Base-by-base conservation (phyloP, 2,113 vertebrate genomes). In the Lagopus leucura region DNA sequence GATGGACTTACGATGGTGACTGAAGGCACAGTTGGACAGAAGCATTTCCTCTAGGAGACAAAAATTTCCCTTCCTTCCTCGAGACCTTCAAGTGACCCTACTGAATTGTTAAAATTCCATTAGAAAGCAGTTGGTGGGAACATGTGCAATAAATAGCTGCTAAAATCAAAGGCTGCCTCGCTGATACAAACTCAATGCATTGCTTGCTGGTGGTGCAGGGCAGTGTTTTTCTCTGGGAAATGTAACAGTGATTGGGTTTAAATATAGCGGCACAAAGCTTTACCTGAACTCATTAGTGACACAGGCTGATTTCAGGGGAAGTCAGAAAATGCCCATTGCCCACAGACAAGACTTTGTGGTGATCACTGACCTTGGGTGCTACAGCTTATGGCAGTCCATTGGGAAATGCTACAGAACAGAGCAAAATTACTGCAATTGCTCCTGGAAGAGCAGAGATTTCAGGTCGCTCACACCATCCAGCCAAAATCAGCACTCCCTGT, bases 91-190 rank as follows among this genome's bases (percentile, higher is more conserved):
- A 92, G 28, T 1, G 42, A 96, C 88, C 82, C 40, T 66, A 63
- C 36, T 72, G 89, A 94, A 96, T 75, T 94, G 88, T 86, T 94
- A 88, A 95, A 94, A 88, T 90, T 88, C 92, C 82, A 91, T 95
- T 92, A 92, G 86, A 65, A 91, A 88, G 82, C 64, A 21, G 89
- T 63, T 95, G 90, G 77, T 86, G 93, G 92, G 73, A 91, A 94
- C 63, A 42, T 88, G 43, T 50, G 94, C 93, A 97, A 90, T 96
- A 95, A 94, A 96, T 88, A 93, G 88, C 96, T 94, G 48, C 88
- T 88, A 94, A 93, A 88, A 96, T 95, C 96, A 95, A 95, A 95
- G 86, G 48, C 66, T 86, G 70, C 86, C 86, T 90, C 72, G 74
- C 48, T 90, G 92, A 90, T 95, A 93, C 75, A 93, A 93, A 94